Conservation (phyloP, 2,888 invertebrate genomes). For the Ophion costatus region DNA sequence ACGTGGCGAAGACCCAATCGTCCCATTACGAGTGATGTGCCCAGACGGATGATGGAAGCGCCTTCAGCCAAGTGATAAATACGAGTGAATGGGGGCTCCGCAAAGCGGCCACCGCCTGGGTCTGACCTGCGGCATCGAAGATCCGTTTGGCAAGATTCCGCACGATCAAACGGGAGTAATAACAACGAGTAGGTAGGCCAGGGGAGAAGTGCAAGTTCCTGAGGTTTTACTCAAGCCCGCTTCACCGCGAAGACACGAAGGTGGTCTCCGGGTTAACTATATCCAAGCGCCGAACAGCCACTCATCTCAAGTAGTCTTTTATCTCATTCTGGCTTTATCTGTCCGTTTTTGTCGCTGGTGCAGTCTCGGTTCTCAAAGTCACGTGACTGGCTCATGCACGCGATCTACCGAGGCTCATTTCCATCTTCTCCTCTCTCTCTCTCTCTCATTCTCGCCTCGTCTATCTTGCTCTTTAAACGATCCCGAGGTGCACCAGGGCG, state of each 20-base stretch:
- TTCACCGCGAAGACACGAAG: not conserved
- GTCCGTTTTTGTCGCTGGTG: slow-evolving; percentile 21
- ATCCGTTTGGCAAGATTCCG: not conserved
- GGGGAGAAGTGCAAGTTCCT: slow-evolving; percentile 23
- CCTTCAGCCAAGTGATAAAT: too few species aligned
- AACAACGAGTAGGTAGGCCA: not conserved
- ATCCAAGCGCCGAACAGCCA: slow-evolving; percentile 19
- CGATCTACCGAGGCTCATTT: slow-evolving; percentile 45
- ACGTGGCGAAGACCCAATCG: too few species aligned
- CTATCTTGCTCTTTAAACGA: slow-evolving; percentile 26
- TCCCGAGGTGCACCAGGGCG: slow-evolving; percentile 37
- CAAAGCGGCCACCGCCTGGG: too few species aligned
- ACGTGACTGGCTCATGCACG: slow-evolving; percentile 50
- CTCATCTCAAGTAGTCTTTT: slow-evolving; percentile 45
- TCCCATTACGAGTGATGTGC: too few species aligned
- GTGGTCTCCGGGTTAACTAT: slow-evolving; percentile 40
- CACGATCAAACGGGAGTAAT: slow-evolving; percentile 4
- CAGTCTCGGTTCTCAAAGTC: slow-evolving; percentile 16
- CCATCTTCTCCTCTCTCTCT: not conserved
- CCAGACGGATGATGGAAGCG: too few species aligned
- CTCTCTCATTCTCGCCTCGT: not conserved
- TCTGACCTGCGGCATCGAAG: too few species aligned
- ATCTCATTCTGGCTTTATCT: slow-evolving; percentile 36
- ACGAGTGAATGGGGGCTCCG: too few species aligned
- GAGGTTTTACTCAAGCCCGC: slow-evolving; percentile 21